A percentile compares a stretch with the other conserved stretches of the same genome.
Evolutionary conservation across 2,888 invertebrate species (phyloP).

Genomic region (Phoronis australis): DNA sequence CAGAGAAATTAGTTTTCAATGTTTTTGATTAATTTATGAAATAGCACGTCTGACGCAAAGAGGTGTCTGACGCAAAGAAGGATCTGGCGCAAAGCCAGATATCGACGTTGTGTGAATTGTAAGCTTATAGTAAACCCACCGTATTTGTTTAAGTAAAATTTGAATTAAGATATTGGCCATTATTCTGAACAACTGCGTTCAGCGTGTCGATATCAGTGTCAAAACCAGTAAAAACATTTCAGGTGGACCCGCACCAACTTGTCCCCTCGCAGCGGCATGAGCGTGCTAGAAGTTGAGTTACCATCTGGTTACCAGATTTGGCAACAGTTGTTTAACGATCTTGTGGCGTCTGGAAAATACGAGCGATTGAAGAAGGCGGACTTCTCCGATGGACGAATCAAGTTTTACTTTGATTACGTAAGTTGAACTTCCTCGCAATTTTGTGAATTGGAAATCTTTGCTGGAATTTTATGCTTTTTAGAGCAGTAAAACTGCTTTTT

Average conservation of each 20-base stretch:
- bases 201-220: background rate
- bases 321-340: conserved; percentile 77
- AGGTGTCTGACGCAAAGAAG: too few species aligned
- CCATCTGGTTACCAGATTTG: conserved; percentile 48
- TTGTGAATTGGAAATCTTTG: background rate
- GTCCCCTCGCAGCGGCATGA: conserved; percentile 37
- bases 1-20: too few species aligned
- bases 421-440: too few species aligned
- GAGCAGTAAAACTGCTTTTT: background rate
- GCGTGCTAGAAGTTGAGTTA: conserved; percentile 46
- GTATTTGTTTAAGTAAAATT: too few species aligned
- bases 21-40: too few species aligned
- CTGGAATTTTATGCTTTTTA: background rate
- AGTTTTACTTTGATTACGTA: conserved; percentile 91
- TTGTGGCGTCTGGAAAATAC: conserved; percentile 74
- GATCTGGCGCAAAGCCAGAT: too few species aligned
- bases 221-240: background rate
- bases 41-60: too few species aligned
- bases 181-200: too few species aligned
- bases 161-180: too few species aligned
- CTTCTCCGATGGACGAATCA: conserved; percentile 73
- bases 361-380: conserved; percentile 78
- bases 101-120: too few species aligned
- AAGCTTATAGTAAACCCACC: too few species aligned
- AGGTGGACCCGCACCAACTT: conserved; percentile 47